Evolutionary conservation across 2,888 invertebrate genomes (phyloP).

Genomic region (Orchestes rusci): DNA sequence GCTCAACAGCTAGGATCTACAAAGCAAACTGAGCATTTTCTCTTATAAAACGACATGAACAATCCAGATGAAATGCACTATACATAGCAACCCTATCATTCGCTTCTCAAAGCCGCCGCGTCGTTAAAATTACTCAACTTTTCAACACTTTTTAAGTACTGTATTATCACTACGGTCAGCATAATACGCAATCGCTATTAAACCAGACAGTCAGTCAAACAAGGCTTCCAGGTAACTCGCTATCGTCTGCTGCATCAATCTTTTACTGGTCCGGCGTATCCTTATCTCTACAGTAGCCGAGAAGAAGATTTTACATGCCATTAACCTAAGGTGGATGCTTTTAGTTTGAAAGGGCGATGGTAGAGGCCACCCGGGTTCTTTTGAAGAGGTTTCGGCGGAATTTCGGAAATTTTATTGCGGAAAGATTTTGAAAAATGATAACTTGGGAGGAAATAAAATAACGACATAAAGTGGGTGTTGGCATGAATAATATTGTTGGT

Average conservation of each 20-base stretch:
- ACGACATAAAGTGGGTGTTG: too few relatives aligned
- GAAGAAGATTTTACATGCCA: conserved; percentile 36
- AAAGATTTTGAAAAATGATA: background rate
- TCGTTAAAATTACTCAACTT: conserved; percentile 40
- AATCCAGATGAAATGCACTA: conserved; percentile 14
- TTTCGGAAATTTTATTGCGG: conserved; percentile 11
- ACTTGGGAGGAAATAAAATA: background rate
- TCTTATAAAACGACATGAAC: conserved; percentile 12
- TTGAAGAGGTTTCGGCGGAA: conserved; percentile 22
- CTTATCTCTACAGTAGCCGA: conserved; percentile 44
- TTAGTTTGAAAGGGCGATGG: conserved; percentile 36
- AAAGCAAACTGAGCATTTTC: conserved; percentile 4
- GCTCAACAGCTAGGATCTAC: too few relatives aligned
- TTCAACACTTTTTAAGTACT: conserved; percentile 44
- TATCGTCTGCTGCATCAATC: too few relatives aligned
- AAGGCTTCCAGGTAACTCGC: conserved; percentile 18
- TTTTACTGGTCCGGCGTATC: conserved; percentile 32
- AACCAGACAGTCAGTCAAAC: conserved; percentile 35
- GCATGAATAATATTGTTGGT: too few relatives aligned
- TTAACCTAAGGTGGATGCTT: conserved; percentile 27
- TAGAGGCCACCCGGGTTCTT: conserved; percentile 41
- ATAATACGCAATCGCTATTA: conserved; percentile 37
- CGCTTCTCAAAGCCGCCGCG: conserved; percentile 30
- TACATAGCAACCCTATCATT: conserved; percentile 12
- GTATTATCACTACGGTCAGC: conserved; percentile 40